Evolutionary conservation across 1,140 invertebrate genomes (phyloP), one percentile per base, ranked within the genome.

Genomic region (Lucilia cuprina): DNA sequence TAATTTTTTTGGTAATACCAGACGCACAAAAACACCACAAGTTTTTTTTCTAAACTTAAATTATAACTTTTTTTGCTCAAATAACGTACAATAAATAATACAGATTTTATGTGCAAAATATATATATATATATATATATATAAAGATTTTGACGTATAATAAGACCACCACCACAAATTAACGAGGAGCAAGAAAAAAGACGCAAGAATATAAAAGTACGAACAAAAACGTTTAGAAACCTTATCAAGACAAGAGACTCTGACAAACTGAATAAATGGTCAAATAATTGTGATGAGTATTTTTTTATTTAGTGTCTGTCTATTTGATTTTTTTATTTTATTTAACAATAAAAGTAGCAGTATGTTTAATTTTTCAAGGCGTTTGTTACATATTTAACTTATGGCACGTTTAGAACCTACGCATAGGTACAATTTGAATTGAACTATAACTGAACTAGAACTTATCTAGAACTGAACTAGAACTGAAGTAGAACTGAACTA

Each of bases 211-310:
- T 47, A n/a, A 65, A 84, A 77, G 25, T 47, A 78, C 83, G 47
- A 70, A 75, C 84, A 84, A 34, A 41, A 77, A 83, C 65, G 55
- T 78, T 84, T 74, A 84, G 89, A 88, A 89, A 90, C 88, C 88
- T 90, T 90, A 90, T 90, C 89, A 90, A 90, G 87, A 90, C 89
- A 90, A 90, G 88, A 89, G 89, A 90, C 88, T 88, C 89, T 88
- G 89, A 90, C 89, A 90, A 90, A 90, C 89, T 90, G 87, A 89
- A 85, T 13, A 21, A 70, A n/a, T 49, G 77, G n/a, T 70, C 65
- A 70, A 70, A 21, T 70, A 70, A 70, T 8, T 49, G 77, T 34
- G 41, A 49, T 80, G 77, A 80, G 41, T 49, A 13, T 8, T 80
- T 78, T 78, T n/a, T n/a, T n/a, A n/a, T 77, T 75, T 75, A 8